Evolutionary conservation across 2,797 vertebrate species (phyloP).

Genomic region (Scleropages formosus): DNA sequence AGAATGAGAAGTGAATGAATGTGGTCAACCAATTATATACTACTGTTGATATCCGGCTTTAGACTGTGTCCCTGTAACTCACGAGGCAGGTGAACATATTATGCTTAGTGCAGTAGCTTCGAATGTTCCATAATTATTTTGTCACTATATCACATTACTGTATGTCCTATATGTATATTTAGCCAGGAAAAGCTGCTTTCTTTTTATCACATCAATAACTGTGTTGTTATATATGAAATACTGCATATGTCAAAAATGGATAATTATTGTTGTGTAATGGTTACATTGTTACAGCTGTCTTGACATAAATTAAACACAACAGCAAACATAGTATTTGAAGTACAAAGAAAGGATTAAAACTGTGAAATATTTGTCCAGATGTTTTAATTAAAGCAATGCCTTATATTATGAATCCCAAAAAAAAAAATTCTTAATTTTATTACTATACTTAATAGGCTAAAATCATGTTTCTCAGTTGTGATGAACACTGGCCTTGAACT

Average conservation of each 20-base stretch:
- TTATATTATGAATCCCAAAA: conserved; percentile 35
- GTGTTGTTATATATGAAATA: conserved; percentile 41
- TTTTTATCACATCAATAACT: conserved; percentile 34
- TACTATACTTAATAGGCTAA: conserved; percentile 34
- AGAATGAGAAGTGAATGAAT: conserved; percentile 64
- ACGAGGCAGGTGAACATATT: conserved; percentile 62
- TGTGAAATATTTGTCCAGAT: conserved; percentile 35
- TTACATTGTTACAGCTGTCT: conserved; percentile 34
- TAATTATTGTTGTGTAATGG: conserved; percentile 33
- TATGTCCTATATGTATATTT: conserved; percentile 45
- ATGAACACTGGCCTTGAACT: conserved; percentile 7
- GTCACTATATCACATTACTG: conserved; percentile 57
- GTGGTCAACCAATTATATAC: conserved; percentile 57
- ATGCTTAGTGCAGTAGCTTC: conserved; percentile 70
- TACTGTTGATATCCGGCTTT: conserved; percentile 71
- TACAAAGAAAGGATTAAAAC: conserved; percentile 35
- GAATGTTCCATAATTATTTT: conserved; percentile 76
- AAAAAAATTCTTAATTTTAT: conserved; percentile 40
- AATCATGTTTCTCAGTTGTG: conserved; percentile 24
- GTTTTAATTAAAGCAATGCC: conserved; percentile 36
- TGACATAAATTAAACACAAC: conserved; percentile 29
- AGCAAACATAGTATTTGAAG: conserved; percentile 39
- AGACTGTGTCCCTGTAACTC: conserved; percentile 68
- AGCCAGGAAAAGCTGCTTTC: conserved; percentile 37
- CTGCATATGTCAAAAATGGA: conserved; percentile 35